A percentile compares a stretch with the other conserved stretches of the same genome.
These are phyloP conservation scores for Eupithecia dodoneata DNA, from an alignment of 2,888 invertebrate species.

Conservation along the genomic window DNA sequence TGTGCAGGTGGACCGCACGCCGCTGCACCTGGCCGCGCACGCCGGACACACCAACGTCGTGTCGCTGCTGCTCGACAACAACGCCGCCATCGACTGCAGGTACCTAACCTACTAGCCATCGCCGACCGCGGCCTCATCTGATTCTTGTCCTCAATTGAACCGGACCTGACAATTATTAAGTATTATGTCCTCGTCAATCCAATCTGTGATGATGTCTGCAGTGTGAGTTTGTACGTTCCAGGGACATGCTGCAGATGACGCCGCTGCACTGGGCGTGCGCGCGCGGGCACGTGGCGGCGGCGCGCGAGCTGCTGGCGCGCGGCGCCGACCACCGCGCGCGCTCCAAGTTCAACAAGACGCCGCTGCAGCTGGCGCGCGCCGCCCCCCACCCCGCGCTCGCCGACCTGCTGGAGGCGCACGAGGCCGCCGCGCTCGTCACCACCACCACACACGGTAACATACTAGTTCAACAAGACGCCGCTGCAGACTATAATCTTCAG, in stretches of 20 bases:
- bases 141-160: not conserved
- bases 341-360: slow-evolving; percentile 70
- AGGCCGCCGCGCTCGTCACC: slow-evolving; percentile 87
- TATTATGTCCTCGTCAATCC: not conserved
- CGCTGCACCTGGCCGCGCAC: slow-evolving; percentile 94
- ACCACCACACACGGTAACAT: not conserved
- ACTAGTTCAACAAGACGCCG: slow-evolving; percentile 60
- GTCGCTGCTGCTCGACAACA: slow-evolving; percentile 85
- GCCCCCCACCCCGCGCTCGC: slow-evolving; percentile 95
- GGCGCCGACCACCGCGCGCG: slow-evolving; percentile 88
- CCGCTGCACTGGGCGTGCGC: slow-evolving; percentile 97
- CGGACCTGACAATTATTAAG: not conserved
- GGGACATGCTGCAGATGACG: slow-evolving; percentile 86
- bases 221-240: not conserved
- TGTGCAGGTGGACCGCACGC: slow-evolving; percentile 88
- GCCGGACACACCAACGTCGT: slow-evolving; percentile 92
- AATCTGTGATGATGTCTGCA: not conserved
- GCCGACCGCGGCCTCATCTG: not conserved
- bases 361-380: slow-evolving; percentile 79
- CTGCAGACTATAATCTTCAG: not conserved
- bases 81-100: slow-evolving; percentile 63
- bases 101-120: not conserved
- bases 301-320: slow-evolving; percentile 87
- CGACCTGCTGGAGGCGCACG: slow-evolving; percentile 83
- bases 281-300: slow-evolving; percentile 86